Evolutionary conservation across 2,888 invertebrate species (phyloP).

Genomic region (Drosophila histrio): DNA sequence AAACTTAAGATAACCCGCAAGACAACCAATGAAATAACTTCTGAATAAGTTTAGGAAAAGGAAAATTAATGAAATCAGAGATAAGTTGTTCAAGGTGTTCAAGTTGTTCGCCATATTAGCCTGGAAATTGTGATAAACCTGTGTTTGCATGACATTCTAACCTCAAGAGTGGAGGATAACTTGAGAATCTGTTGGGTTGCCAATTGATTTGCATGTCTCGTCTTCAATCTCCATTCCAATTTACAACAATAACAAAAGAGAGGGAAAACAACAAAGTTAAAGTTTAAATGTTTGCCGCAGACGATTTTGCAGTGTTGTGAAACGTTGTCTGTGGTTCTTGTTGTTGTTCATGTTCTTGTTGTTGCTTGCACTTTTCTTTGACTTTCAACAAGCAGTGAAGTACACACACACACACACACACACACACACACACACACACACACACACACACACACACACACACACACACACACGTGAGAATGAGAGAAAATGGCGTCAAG

Average conservation of each 20-base stretch:
- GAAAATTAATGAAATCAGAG: neutral
- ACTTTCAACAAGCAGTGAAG: slow-evolving; percentile 59
- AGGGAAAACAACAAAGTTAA: slow-evolving; percentile 31
- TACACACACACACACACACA: slow-evolving; percentile 25
- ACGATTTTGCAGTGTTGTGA: slow-evolving; percentile 47
- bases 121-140: neutral
- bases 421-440: slow-evolving; percentile 21
- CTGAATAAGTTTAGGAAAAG: neutral
- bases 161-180: neutral
- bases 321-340: slow-evolving; percentile 34
- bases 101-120: neutral
- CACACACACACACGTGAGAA: slow-evolving; percentile 9
- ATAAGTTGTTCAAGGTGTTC: neutral
- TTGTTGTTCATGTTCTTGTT: slow-evolving; percentile 56
- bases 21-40: too few relatives aligned
- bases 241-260: neutral
- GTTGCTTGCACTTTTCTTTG: slow-evolving; percentile 65
- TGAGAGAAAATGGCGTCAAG: slow-evolving; percentile 65
- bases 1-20: too few relatives aligned
- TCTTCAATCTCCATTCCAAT: slow-evolving; percentile 10
- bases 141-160: slow-evolving; percentile 2
- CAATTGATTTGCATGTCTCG: slow-evolving; percentile 16
- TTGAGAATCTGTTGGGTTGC: neutral
- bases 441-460: slow-evolving; percentile 24
- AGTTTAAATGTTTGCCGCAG: slow-evolving; percentile 62